A percentile compares a stretch with the other conserved stretches of the same genome.
Conservation (phyloP, 2,888 invertebrate genomes). For the Globia sparganii region DNA sequence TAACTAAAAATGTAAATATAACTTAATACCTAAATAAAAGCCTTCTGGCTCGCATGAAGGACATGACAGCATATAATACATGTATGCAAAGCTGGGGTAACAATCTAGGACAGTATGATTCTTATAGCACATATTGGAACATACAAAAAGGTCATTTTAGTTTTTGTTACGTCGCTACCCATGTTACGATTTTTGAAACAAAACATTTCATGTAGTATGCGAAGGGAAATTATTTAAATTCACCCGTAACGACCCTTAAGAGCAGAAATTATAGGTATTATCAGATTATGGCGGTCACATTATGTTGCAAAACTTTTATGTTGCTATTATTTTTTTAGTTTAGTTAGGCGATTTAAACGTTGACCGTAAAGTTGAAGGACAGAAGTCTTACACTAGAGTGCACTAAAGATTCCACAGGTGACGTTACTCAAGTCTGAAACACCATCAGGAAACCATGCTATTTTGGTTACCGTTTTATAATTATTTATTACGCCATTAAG, state of each 20-base stretch:
- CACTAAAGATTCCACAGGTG: not conserved
- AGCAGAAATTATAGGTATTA: slow-evolving; percentile 80
- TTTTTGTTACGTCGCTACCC: not conserved
- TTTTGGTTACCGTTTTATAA: not conserved
- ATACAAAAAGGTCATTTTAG: slow-evolving; percentile 8
- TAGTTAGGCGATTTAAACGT: slow-evolving; percentile 42
- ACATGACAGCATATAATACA: not conserved
- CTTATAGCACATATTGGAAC: not conserved
- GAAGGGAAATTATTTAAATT: slow-evolving; percentile 63
- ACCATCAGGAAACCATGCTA: not conserved
- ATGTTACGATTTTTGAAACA: slow-evolving; percentile 37
- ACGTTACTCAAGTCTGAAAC: not conserved
- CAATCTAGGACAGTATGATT: not conserved
- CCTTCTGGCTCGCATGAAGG: not conserved
- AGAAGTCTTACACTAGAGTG: slow-evolving; percentile 31
- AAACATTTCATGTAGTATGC: slow-evolving; percentile 54
- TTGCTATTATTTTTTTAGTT: slow-evolving; percentile 64
- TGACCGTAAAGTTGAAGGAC: not conserved
- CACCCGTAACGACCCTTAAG: slow-evolving; percentile 64
- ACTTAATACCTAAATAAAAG: no score
- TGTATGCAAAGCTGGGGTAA: not conserved
- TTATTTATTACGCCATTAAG: not conserved
- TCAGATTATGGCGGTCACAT: slow-evolving; percentile 76
- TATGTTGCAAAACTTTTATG: slow-evolving; percentile 63
- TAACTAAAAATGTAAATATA: no score